Percentiles rank a stretch among this genome's conserved stretches.
phyloP scores from a whole-genome alignment of 2,797 vertebrate genomes.

The Phalanger gymnotis region DNA sequence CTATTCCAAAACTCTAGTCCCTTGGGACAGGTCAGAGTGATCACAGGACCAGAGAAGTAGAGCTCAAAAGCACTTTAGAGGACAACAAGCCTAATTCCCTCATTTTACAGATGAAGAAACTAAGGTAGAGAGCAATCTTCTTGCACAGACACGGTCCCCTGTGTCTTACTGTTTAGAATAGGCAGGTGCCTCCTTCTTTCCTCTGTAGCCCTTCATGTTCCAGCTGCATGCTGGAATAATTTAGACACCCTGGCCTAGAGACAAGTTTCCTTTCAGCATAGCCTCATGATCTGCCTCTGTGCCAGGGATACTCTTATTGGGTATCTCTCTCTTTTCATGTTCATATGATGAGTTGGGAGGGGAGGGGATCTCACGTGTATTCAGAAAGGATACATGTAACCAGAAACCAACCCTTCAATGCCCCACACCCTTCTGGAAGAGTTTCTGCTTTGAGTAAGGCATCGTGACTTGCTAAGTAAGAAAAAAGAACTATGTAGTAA shows the following conservation, averaged over 20 bases:
- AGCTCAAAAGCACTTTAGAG: neutral
- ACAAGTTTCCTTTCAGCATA: neutral
- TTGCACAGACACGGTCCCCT: neutral
- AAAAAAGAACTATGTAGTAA: neutral
- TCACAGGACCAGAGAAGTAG: neutral
- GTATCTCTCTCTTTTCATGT: neutral
- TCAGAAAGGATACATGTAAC: neutral
- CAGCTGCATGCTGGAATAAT: neutral
- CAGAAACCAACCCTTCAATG: neutral
- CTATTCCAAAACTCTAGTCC: conserved; percentile 21
- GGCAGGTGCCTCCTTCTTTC: neutral
- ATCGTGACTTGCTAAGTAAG: conserved; percentile 6
- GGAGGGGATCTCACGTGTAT: neutral
- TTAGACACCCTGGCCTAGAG: neutral
- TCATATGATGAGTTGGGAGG: conserved; percentile 30
- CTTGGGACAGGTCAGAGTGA: neutral
- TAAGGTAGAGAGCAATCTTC: neutral
- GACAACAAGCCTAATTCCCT: neutral
- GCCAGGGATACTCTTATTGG: neutral
- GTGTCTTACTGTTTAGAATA: neutral
- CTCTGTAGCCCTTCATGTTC: neutral
- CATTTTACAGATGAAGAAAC: neutral
- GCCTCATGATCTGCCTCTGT: neutral
- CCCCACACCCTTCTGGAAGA: neutral
- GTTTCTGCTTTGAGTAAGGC: neutral